Evolutionary conservation across 2,797 vertebrate genomes (phyloP).

Genomic region (Rhinoraja longicauda): DNA sequence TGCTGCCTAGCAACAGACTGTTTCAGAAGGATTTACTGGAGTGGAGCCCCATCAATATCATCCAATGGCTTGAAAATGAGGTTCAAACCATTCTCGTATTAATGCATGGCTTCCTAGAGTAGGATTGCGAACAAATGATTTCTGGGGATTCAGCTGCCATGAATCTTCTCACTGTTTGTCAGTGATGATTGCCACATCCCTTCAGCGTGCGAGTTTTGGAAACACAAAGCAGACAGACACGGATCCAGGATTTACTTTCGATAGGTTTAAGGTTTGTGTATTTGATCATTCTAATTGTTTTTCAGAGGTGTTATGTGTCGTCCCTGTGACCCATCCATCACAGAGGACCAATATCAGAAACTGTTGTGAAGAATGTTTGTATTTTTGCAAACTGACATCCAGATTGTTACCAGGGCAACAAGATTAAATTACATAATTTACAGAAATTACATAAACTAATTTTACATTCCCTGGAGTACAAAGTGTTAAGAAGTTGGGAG

Average conservation of each 20-base stretch:
- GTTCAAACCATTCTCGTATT: background rate
- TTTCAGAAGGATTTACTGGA: background rate
- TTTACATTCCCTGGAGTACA: background rate
- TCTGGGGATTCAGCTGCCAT: too few species aligned
- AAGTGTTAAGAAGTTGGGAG: background rate
- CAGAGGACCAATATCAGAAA: background rate
- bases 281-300: background rate
- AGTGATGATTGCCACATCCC: background rate
- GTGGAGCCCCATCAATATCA: background rate
- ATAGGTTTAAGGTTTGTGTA: constrained; percentile 7
- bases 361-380: background rate
- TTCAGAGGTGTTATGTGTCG: background rate
- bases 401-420: background rate
- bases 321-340: background rate
- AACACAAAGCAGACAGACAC: background rate
- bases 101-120: background rate
- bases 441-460: background rate
- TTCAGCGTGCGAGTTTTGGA: background rate
- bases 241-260: background rate
- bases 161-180: background rate
- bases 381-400: background rate
- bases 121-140: background rate
- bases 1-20: background rate
- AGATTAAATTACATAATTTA: background rate
- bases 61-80: constrained; percentile 5